Evolutionary conservation across 2,113 vertebrate genomes (phyloP), one percentile per base, ranked within the genome.

Genomic region (Nannospalax galili): DNA sequence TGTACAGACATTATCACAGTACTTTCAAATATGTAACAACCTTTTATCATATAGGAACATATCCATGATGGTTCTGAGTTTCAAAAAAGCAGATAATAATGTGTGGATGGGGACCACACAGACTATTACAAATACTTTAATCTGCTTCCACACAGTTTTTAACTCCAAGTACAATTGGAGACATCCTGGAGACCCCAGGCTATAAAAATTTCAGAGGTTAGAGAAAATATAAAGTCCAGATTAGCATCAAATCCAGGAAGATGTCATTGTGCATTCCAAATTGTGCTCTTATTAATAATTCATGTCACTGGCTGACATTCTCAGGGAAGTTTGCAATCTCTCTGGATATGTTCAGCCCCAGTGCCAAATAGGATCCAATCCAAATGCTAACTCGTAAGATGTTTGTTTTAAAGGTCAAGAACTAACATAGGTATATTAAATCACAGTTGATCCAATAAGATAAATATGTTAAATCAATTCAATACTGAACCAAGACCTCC

Each of bases 341-440:
- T 58, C 1, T n/a, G 52, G 7, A 37, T 86, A 62, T 19, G 7
- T 40, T 22, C 12, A 73, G 1, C 28, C 7, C 22, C 22, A 75
- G 6, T 92, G 64, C 84, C 62, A 96, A 79, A 86, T 48, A 28
- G 69, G 26, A 19, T 94, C 1, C 0, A 52, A 58, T 62, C n/a
- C 91, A 95, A 81, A 62, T 26, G 73, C 4, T 56, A 64, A 74
- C 20, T 79, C 89, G 40, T 72, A 92, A 82, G 92, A 78, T 28
- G 3, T 91, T 90, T 95, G 19, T 73, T 95, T 93, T 89, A 88
- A 93, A 78, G 65, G 42, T 42, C n/a, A 85, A 52, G 10, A 4
- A 60, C 80, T 89, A 82, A 87, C 64, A 17, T 81, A 45, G 7
- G 12, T 90, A 1, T 80, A 58, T 69, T 89, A 93, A 95, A 86